A percentile compares a stretch with the other conserved stretches of the same genome.
phyloP scores from a whole-genome alignment of 2,797 vertebrate genomes.

The Emydoidea blandingii region DNA sequence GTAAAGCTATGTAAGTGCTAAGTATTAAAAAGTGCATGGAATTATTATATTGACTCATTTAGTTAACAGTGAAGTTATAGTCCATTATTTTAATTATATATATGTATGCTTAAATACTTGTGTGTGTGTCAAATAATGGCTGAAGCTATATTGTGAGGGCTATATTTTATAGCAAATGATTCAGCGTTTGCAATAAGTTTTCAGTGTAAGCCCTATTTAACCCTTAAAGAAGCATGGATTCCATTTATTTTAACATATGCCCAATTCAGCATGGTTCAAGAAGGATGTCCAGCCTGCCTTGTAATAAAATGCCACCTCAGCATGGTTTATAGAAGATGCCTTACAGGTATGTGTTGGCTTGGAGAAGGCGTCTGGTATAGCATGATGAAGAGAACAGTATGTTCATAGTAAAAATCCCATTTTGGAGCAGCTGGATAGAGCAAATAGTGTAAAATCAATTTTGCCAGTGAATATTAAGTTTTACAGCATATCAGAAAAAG shows the following conservation, averaged over 20 bases:
- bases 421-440: neutral
- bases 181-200: neutral
- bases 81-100: neutral
- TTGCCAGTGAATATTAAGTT: slow-evolving; percentile 5
- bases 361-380: neutral
- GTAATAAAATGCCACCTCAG: neutral
- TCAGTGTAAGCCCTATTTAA: neutral
- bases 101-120: neutral
- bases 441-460: slow-evolving; percentile 2
- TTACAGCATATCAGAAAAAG: neutral
- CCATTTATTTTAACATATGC: neutral
- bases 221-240: neutral
- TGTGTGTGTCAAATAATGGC: neutral
- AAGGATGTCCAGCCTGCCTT: neutral
- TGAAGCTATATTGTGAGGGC: neutral
- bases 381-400: neutral
- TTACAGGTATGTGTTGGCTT: neutral
- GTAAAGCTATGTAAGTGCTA: neutral
- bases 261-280: neutral
- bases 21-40: neutral
- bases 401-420: neutral
- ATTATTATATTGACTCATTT: neutral
- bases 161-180: neutral
- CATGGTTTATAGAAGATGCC: neutral
- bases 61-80: neutral